Conservation (phyloP, 2,797 vertebrate species). For the Oreonectes daqikongensis region DNA sequence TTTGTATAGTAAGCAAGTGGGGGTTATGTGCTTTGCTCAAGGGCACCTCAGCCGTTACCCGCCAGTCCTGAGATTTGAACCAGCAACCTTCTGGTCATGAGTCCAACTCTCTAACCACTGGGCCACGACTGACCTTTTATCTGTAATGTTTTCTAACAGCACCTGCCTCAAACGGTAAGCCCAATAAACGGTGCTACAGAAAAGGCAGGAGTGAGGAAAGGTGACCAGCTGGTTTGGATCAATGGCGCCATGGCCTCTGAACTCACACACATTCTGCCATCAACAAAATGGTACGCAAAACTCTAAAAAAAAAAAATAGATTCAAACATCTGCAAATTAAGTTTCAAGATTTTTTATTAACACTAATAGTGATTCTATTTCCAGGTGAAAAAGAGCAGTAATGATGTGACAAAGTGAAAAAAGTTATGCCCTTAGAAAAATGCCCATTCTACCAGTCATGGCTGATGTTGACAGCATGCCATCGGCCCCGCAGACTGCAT, state of each 20-base stretch:
- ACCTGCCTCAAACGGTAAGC: conserved; percentile 62
- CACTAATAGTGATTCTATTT: neutral
- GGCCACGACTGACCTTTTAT: too few relatives aligned
- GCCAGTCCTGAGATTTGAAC: too few relatives aligned
- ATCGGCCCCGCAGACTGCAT: conserved; percentile 75
- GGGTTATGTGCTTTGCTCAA: too few relatives aligned
- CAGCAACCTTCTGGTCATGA: too few relatives aligned
- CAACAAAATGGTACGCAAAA: conserved; percentile 78
- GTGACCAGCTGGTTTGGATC: conserved; percentile 87
- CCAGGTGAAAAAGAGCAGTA: conserved; percentile 82
- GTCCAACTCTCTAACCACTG: too few relatives aligned
- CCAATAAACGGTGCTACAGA: conserved; percentile 80
- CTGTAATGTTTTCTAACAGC: conserved; percentile 51
- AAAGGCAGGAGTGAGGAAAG: conserved; percentile 79
- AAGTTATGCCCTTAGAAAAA: conserved; percentile 73
- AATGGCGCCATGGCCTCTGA: conserved; percentile 79
- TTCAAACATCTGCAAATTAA: neutral
- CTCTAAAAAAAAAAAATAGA: too few relatives aligned
- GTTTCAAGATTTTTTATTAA: neutral
- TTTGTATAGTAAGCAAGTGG: too few relatives aligned
- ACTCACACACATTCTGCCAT: conserved; percentile 76
- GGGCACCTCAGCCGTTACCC: too few relatives aligned
- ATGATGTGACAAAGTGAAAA: conserved; percentile 80
- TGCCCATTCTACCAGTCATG: conserved; percentile 78
- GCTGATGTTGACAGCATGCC: conserved; percentile 81